Percentiles rank a stretch among this genome's conserved stretches.
Conservation (phyloP, 2,797 vertebrate genomes). For the Gymnothorax reevesii region DNA sequence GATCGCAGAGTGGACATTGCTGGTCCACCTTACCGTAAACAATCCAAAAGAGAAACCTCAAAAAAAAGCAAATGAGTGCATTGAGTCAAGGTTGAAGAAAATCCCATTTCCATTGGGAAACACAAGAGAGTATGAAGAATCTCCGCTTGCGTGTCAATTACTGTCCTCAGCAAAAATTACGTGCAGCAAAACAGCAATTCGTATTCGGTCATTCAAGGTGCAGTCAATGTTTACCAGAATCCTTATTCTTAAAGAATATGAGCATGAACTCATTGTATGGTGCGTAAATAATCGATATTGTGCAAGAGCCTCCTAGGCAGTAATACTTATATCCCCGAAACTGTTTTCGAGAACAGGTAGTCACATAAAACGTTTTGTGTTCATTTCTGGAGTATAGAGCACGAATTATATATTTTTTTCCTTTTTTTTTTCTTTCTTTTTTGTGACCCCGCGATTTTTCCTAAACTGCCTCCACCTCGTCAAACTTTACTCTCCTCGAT, state of each 20-base stretch:
- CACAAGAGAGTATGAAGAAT: background rate
- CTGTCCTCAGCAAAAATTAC: background rate
- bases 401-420: no score
- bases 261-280: background rate
- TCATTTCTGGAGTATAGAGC: no score
- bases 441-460: no score
- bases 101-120: background rate
- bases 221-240: background rate
- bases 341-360: no score
- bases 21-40: constrained; percentile 88
- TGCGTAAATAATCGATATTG: background rate
- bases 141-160: background rate
- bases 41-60: constrained; percentile 63
- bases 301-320: background rate
- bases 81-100: background rate
- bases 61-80: constrained; percentile 27
- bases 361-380: no score
- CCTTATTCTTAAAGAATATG: background rate
- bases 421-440: no score
- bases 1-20: constrained; percentile 78
- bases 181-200: background rate
- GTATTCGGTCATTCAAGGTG: background rate
- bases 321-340: background rate
- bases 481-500: no score
- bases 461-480: no score